Evolutionary conservation across 2,113 vertebrate genomes (phyloP).

Genomic region (Abramis brama): DNA sequence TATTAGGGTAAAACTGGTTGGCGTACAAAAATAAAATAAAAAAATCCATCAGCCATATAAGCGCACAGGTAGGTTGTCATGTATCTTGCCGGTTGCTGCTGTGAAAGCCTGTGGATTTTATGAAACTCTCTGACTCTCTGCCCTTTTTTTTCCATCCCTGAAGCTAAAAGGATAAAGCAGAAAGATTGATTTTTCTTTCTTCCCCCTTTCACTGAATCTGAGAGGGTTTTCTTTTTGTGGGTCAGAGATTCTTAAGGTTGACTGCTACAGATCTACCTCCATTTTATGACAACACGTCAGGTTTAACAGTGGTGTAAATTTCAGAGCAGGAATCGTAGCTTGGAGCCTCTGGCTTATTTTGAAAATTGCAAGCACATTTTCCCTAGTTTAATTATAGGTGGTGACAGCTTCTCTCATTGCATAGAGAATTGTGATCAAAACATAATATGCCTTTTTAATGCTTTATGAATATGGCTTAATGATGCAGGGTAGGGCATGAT

Average conservation of each 20-base stretch:
- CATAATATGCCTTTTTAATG: conserved; percentile 2
- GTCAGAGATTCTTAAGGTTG: conserved; percentile 3
- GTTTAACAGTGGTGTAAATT: conserved; percentile 20
- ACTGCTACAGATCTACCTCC: neutral
- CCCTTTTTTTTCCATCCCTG: neutral
- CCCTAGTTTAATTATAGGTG: conserved; percentile 6
- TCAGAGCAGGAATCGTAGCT: neutral
- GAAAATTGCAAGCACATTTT: conserved; percentile 19
- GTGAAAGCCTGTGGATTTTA: conserved; percentile 1
- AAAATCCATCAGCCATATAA: neutral
- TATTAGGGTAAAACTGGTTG: neutral
- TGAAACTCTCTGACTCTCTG: neutral
- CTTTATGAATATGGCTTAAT: conserved; percentile 8
- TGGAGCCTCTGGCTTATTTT: neutral
- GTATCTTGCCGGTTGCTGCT: conserved; percentile 1
- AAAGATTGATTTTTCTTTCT: conserved; percentile 9
- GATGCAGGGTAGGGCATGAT: neutral
- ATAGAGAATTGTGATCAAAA: conserved; percentile 1
- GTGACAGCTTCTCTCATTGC: neutral
- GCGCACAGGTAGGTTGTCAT: neutral
- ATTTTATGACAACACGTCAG: conserved; percentile 26
- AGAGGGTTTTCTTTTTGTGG: conserved; percentile 5
- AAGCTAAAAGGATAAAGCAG: conserved; percentile 22
- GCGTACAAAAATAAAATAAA: neutral
- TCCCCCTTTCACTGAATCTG: neutral